Evolutionary conservation across 1,140 invertebrate species (phyloP).

Genomic region (Eumaeus atala): DNA sequence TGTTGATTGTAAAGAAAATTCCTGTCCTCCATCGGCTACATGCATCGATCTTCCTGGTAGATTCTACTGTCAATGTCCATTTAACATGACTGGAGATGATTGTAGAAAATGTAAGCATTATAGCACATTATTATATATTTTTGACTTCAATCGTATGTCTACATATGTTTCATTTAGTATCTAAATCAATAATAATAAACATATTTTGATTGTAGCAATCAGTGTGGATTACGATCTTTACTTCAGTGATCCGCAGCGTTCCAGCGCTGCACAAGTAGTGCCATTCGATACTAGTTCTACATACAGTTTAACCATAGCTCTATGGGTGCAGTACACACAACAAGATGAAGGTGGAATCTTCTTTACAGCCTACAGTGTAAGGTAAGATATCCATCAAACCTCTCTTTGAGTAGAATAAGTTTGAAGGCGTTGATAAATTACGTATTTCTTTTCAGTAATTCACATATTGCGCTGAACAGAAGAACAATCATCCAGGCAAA

Average conservation of each 20-base stretch:
- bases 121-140: slow-evolving; percentile 10
- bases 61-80: slow-evolving; percentile 96
- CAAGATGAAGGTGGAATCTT: slow-evolving; percentile 93
- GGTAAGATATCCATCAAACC: slow-evolving; percentile 28
- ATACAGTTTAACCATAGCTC: slow-evolving; percentile 88
- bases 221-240: slow-evolving; percentile 97
- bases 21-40: slow-evolving; percentile 93
- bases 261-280: slow-evolving; percentile 90
- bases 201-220: slow-evolving; percentile 79
- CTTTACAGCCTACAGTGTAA: slow-evolving; percentile 92
- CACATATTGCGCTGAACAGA: slow-evolving; percentile 86
- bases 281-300: slow-evolving; percentile 88
- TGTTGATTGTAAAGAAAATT: slow-evolving; percentile 93
- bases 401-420: too few species aligned
- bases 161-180: too few species aligned
- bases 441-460: slow-evolving; percentile 73
- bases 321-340: slow-evolving; percentile 97
- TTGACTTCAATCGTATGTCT: background rate
- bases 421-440: too few species aligned
- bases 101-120: slow-evolving; percentile 89
- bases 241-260: slow-evolving; percentile 91
- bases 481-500: slow-evolving; percentile 90
- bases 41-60: slow-evolving; percentile 94
- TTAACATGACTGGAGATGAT: slow-evolving; percentile 96
- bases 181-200: slow-evolving; percentile 7